Evolutionary conservation across 2,888 invertebrate genomes (phyloP), one percentile per base, ranked within the genome.

Genomic region (Tetropium fuscum): DNA sequence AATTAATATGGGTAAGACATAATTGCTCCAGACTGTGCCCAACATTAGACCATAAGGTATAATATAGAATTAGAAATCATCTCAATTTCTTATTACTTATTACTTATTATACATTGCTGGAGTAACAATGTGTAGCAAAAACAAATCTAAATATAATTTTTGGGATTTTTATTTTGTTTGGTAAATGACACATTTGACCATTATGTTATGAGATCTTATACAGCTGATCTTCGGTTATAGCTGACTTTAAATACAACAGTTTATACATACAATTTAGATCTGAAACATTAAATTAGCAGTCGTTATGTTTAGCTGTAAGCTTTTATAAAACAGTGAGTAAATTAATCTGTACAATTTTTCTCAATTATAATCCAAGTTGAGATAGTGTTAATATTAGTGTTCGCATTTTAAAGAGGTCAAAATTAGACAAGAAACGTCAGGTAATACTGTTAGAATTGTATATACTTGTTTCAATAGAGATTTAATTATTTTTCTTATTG

Each of bases 31-130:
- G 53, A 66, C 66, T 70, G 69, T 68, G 68, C 63, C 58, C 69
- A 68, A 68, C 63, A 67, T 68, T 64, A 66, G 64, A 65, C 61
- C 65, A 66, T 63, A 41, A 55, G 53, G 53, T 57, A 47, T 56
- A 58, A 62, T 61, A 55, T 43, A 44, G 22, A 53, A 43, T 43
- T 20, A 53, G 13, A 18, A 41, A 13, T 41, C 53, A 57, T 57
- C 8, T 36, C 40, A 60, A 49, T 44, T 44, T 47, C 47, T 56
- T 41, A 6, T 34, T 34, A 34, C 10, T 36, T 45, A 44, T 51
- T 53, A 56, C 34, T n/a, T n/a, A 60, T 56, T 55, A 48, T 58
- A 66, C 59, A 63, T 56, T 58, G 60, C 59, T 27, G 51, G 30
- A 63, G 32, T 59, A 65, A 63, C 60, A 66, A 63, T 60, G 60